Evolutionary conservation across 2,888 invertebrate genomes (phyloP).

Genomic region (Orthonevra nobilis): DNA sequence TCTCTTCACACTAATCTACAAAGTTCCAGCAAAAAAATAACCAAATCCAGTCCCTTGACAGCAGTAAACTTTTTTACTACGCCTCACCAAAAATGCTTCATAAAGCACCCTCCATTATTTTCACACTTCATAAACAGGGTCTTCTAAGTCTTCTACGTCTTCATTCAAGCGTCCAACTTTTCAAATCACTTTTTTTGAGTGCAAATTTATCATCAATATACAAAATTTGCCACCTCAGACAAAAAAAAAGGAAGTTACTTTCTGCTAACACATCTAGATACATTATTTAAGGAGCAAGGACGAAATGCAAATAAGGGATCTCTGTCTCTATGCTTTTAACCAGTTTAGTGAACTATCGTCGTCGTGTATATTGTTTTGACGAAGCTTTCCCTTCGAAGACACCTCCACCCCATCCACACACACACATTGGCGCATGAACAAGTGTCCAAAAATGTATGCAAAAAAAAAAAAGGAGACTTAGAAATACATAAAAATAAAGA

Average conservation of each 20-base stretch:
- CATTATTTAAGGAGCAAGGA: conserved; percentile 40
- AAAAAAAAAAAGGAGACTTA: too few species aligned
- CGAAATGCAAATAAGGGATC: conserved; percentile 60
- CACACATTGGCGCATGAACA: too few species aligned
- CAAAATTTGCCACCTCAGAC: conserved; percentile 32
- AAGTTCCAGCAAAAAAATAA: too few species aligned
- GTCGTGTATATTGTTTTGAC: too few species aligned
- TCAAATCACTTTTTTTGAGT: conserved; percentile 26
- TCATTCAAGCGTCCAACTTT: neutral
- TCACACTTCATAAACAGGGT: conserved; percentile 1
- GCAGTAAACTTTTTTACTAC: too few species aligned
- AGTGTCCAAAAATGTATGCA: conserved; percentile 39
- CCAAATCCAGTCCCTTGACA: too few species aligned
- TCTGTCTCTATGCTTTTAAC: conserved; percentile 6
- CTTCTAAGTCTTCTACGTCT: neutral
- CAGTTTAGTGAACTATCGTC: conserved; percentile 58
- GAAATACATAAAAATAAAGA: too few species aligned
- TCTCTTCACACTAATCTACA: too few species aligned
- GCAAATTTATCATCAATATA: conserved; percentile 23
- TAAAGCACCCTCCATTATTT: too few species aligned
- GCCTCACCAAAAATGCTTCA: too few species aligned
- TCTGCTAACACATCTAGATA: conserved; percentile 29
- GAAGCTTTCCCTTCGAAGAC: too few species aligned
- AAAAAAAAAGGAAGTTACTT: neutral
- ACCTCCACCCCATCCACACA: too few species aligned